These are phyloP conservation scores for Garra rufa DNA, from an alignment of 2,113 vertebrate species.

Conservation along the genomic window DNA sequence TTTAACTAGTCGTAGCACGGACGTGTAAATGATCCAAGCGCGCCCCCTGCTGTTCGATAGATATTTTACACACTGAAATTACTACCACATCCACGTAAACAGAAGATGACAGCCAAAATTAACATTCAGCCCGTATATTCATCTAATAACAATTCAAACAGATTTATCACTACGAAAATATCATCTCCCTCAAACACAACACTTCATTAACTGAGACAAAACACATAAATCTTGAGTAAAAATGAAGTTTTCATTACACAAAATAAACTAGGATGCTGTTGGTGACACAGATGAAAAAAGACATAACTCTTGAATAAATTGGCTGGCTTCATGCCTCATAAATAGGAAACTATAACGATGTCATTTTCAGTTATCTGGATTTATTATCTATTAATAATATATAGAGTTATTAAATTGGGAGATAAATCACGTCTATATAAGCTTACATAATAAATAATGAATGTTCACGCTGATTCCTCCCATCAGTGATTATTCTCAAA, in stretches of 20 bases:
- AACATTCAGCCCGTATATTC: neutral
- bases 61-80: neutral
- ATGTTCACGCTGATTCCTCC: slow-evolving; percentile 17
- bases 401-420: slow-evolving; percentile 36
- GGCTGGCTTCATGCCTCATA: slow-evolving; percentile 61
- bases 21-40: neutral
- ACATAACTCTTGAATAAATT: slow-evolving; percentile 68
- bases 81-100: neutral
- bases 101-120: neutral
- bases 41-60: slow-evolving; percentile 55
- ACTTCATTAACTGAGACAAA: slow-evolving; percentile 52
- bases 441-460: slow-evolving; percentile 56
- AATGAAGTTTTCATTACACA: slow-evolving; percentile 62
- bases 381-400: slow-evolving; percentile 59
- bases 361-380: slow-evolving; percentile 63
- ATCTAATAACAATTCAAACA: slow-evolving; percentile 17
- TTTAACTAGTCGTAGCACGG: neutral
- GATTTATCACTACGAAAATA: slow-evolving; percentile 17
- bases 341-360: slow-evolving; percentile 63
- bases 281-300: slow-evolving; percentile 56
- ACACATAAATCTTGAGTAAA: slow-evolving; percentile 46
- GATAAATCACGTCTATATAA: slow-evolving; percentile 62
- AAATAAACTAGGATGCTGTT: slow-evolving; percentile 57
- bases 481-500: slow-evolving; percentile 56
- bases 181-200: slow-evolving; percentile 3